Evolutionary conservation across 2,888 invertebrate genomes (phyloP).

Genomic region (Metacarcinus magister): DNA sequence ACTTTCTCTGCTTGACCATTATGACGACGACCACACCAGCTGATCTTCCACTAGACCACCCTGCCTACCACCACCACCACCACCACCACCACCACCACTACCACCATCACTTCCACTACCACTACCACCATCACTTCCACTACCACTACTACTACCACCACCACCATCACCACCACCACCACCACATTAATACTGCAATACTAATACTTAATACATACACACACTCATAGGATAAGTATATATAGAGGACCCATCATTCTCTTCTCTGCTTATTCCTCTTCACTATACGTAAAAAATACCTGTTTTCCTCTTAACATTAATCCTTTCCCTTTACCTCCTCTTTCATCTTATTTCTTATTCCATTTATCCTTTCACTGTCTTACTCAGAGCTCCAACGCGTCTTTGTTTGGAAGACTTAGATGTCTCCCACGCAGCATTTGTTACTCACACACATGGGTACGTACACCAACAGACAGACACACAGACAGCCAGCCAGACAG

Average conservation of each 20-base stretch:
- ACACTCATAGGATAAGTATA: not conserved
- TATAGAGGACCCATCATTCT: not conserved
- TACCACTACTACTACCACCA: not conserved
- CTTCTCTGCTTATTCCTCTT: not conserved
- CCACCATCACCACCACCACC: not conserved
- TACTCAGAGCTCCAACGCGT: too few species aligned
- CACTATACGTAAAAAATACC: not conserved
- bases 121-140: not conserved
- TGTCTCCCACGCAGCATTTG: not conserved
- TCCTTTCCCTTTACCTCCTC: not conserved
- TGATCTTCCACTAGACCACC: not conserved
- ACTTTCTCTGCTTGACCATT: slow-evolving; percentile 6
- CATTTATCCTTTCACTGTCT: too few species aligned
- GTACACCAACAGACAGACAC: too few species aligned
- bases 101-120: not conserved
- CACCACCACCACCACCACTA: not conserved
- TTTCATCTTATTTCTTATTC: not conserved
- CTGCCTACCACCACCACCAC: not conserved
- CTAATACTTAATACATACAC: not conserved
- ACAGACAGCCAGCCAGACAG: too few species aligned
- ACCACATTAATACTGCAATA: not conserved
- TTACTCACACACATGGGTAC: not conserved
- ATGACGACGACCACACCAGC: not conserved
- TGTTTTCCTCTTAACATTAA: not conserved
- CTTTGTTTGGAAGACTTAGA: not conserved